These are phyloP conservation scores for Uloborus diversus DNA, from an alignment of 1,140 invertebrate species.

Conservation along the genomic window DNA sequence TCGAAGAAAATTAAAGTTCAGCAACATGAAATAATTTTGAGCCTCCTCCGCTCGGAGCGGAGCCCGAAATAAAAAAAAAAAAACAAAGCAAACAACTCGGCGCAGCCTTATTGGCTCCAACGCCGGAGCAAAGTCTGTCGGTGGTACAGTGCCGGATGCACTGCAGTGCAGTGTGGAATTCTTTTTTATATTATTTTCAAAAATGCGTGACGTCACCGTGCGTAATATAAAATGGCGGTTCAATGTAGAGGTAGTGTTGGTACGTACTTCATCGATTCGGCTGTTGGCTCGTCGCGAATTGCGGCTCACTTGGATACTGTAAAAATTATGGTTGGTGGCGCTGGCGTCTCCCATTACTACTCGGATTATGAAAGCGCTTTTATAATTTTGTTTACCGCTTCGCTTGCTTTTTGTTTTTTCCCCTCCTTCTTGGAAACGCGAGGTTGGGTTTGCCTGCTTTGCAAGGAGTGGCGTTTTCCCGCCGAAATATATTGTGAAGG, in stretches of 20 bases:
- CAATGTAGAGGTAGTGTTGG: constrained; percentile 47
- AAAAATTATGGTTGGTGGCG: constrained; percentile 18
- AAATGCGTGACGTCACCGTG: constrained; percentile 46
- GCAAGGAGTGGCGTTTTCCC: too few relatives aligned
- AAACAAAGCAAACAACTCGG: constrained; percentile 20
- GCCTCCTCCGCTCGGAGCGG: too few relatives aligned
- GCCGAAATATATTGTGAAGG: too few relatives aligned
- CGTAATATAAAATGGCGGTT: constrained; percentile 55
- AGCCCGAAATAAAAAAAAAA: constrained; percentile 9
- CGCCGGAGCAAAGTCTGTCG: constrained; percentile 32
- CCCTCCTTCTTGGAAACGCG: too few relatives aligned
- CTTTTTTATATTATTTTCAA: constrained; percentile 24
- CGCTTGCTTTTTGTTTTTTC: too few relatives aligned
- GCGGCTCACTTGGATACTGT: constrained; percentile 34
- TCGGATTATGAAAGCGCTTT: too few relatives aligned
- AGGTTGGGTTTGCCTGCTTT: too few relatives aligned
- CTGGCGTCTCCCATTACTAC: too few relatives aligned
- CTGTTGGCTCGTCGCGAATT: neutral
- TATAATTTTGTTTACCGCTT: too few relatives aligned
- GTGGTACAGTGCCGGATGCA: constrained; percentile 42
- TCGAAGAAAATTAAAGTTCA: too few relatives aligned
- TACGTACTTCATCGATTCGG: constrained; percentile 49
- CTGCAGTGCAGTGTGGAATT: constrained; percentile 41
- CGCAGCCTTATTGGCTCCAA: constrained; percentile 40
- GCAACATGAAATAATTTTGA: too few relatives aligned